phyloP scores from a whole-genome alignment of 37 sponge, comb jelly and placozoan species.

The Hormiphora californensis region DNA sequence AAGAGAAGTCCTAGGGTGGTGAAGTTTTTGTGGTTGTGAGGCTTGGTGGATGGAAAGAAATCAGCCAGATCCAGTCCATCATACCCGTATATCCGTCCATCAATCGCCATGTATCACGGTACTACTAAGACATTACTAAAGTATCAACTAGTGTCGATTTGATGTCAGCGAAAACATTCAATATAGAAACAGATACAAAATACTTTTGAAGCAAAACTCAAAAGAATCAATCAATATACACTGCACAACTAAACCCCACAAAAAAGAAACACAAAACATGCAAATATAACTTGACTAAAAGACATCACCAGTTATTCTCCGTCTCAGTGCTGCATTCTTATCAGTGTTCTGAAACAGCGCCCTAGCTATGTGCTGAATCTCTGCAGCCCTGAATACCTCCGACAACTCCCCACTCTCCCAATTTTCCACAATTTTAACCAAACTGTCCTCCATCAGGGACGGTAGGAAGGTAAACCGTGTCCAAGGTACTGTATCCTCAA shows the following conservation, averaged over 20 bases:
- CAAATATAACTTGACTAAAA: not conserved
- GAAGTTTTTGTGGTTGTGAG: conserved; percentile 33
- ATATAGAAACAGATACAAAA: not conserved
- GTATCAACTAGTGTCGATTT: not conserved
- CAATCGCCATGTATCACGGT: not conserved
- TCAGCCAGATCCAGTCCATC: not conserved
- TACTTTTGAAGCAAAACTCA: not conserved
- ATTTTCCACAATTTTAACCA: conserved; percentile 23
- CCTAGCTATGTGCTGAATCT: conserved; percentile 8
- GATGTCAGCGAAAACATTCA: not conserved
- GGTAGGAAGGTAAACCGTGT: not conserved
- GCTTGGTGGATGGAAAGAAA: not conserved
- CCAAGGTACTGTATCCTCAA: conserved; percentile 3
- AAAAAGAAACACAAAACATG: not conserved
- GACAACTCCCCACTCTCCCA: conserved; percentile 40
- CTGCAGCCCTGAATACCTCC: not conserved
- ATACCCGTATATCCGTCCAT: not conserved
- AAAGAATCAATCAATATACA: not conserved
- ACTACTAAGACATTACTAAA: not conserved
- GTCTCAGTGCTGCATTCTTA: conserved; percentile 25
- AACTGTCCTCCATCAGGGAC: not conserved
- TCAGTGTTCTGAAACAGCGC: conserved; percentile 38
- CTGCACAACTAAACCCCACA: not conserved
- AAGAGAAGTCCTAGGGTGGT: not conserved
- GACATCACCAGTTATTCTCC: not conserved